Percentiles rank a stretch among this genome's conserved stretches.
Evolutionary conservation across 30 jellyfish, hydroid and myxozoan genomes (phyloP).

Genomic region (Hydractinia symbiolongicarpus): DNA sequence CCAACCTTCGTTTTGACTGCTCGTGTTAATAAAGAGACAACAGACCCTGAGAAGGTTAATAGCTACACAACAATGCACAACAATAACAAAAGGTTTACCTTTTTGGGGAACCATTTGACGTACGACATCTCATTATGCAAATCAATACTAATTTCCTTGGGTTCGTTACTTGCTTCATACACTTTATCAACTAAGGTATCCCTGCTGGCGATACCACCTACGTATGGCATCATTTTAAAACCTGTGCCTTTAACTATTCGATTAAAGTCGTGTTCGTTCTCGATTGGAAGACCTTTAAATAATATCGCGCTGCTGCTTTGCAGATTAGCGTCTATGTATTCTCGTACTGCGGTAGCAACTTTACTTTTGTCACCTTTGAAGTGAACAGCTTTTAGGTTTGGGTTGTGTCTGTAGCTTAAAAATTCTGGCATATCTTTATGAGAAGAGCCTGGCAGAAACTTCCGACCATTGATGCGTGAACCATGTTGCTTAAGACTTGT

Average conservation of each 20-base stretch:
- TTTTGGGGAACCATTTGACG: constrained; percentile 40
- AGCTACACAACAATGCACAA: no score
- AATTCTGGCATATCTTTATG: constrained; percentile 39
- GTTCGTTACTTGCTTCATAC: constrained; percentile 73
- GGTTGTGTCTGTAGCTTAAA: constrained; percentile 38
- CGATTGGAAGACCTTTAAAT: constrained; percentile 49
- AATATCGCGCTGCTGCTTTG: constrained; percentile 44
- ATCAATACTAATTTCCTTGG: constrained; percentile 61
- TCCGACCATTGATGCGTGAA: constrained; percentile 31
- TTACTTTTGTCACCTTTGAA: constrained; percentile 35
- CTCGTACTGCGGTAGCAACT: constrained; percentile 42
- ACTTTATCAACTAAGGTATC: constrained; percentile 34
- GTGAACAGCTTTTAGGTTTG: constrained; percentile 37
- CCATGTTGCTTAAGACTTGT: not conserved
- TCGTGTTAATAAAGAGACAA: no score
- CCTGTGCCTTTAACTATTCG: constrained; percentile 29
- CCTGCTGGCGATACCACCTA: constrained; percentile 59
- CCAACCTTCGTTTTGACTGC: no score
- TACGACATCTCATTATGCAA: constrained; percentile 76
- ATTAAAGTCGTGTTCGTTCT: constrained; percentile 44
- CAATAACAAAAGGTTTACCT: constrained; percentile 20
- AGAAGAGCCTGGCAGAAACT: constrained; percentile 61
- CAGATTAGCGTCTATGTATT: constrained; percentile 42
- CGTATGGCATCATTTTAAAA: constrained; percentile 46
- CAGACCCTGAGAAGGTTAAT: no score